These are phyloP conservation scores for Argyrosomus japonicus DNA, from an alignment of 2,113 vertebrate genomes.

Conservation along the genomic window DNA sequence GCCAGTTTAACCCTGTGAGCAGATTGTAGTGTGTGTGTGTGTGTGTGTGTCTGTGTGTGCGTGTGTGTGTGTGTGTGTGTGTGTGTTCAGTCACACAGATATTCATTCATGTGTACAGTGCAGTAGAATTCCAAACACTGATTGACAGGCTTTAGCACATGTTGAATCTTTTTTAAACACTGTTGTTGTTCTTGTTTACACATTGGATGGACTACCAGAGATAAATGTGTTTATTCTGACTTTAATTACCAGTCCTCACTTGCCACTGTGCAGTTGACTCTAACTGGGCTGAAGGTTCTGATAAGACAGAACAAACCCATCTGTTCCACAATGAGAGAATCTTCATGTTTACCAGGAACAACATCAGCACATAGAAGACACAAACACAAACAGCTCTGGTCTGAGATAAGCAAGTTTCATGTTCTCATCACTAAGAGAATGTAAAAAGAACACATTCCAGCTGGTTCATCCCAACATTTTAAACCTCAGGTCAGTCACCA, in stretches of 20 bases:
- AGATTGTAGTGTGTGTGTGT: no score
- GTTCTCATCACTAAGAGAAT: neutral
- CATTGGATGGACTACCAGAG: no score
- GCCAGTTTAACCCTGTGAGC: no score
- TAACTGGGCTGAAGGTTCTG: neutral
- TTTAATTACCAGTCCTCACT: neutral
- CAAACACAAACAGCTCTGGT: neutral
- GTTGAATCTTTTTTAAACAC: no score
- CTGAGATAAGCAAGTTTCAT: no score
- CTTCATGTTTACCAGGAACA: neutral
- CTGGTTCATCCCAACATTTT: neutral
- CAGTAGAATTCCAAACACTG: no score
- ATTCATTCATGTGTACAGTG: no score
- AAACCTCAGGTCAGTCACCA: slow-evolving; percentile 1
- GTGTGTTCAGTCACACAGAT: no score
- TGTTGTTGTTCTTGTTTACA: no score
- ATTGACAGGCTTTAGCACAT: neutral
- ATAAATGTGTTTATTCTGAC: neutral
- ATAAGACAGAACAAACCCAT: neutral
- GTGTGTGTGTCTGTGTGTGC: no score
- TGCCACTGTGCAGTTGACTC: neutral
- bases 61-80: no score
- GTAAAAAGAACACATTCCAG: neutral
- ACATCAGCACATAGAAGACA: neutral
- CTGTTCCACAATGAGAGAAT: neutral